phyloP scores from a whole-genome alignment of 2,888 invertebrate species.

The Mermis nigrescens region DNA sequence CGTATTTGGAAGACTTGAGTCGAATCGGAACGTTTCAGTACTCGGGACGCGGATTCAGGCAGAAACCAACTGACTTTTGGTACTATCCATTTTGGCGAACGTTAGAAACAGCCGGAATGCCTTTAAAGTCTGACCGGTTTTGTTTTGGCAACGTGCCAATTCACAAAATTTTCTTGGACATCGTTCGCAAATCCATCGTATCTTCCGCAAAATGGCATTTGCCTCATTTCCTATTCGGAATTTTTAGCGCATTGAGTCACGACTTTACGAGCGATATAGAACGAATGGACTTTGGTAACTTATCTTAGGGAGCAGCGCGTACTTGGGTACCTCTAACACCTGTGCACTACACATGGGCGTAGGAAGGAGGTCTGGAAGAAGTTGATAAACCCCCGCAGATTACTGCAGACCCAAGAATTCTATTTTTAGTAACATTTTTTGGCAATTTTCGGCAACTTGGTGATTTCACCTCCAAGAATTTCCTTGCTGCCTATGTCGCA shows the following conservation, averaged over 20 bases:
- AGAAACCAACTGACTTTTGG: constrained; percentile 2
- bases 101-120: neutral
- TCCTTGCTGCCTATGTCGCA: too few species aligned
- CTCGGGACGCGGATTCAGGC: neutral
- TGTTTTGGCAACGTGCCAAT: constrained; percentile 3
- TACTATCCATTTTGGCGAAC: constrained; percentile 1
- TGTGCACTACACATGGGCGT: too few species aligned
- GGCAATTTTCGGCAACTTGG: too few species aligned
- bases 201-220: neutral
- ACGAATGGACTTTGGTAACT: too few species aligned
- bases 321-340: too few species aligned
- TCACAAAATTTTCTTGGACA: neutral
- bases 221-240: neutral
- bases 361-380: too few species aligned
- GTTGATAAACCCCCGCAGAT: too few species aligned
- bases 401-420: too few species aligned
- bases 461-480: too few species aligned
- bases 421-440: too few species aligned
- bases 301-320: too few species aligned
- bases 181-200: neutral
- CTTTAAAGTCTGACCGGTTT: neutral
- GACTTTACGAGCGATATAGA: constrained; percentile 4
- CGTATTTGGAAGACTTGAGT: neutral
- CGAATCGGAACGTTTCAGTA: constrained; percentile 2
- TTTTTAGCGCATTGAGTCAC: constrained; percentile 5